Conservation (phyloP, 2,888 invertebrate genomes). For the Minunthozetes semirufus region DNA sequence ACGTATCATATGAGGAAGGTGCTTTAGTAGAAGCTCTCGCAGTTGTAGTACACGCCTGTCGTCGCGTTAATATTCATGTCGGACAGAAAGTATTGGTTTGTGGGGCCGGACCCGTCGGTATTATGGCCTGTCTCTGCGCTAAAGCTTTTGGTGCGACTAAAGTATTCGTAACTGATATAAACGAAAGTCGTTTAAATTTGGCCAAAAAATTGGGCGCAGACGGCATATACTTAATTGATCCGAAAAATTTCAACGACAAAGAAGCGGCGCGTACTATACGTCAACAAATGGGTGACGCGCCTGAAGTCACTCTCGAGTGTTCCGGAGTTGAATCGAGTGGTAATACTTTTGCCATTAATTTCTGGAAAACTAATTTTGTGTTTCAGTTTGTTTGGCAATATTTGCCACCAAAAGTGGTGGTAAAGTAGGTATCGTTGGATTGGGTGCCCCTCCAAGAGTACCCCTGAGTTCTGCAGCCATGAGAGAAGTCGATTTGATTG, state of each 20-base stretch:
- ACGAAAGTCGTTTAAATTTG: constrained; percentile 46
- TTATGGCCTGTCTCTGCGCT: constrained; percentile 45
- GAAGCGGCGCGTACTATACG: constrained; percentile 18
- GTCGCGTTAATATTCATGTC: constrained; percentile 51
- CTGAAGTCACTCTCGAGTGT: constrained; percentile 72
- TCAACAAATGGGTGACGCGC: constrained; percentile 56
- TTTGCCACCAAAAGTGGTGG: constrained; percentile 42
- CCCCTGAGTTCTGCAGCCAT: constrained; percentile 34
- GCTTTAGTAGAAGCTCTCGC: constrained; percentile 89
- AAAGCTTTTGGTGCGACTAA: constrained; percentile 45
- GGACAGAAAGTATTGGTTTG: constrained; percentile 50
- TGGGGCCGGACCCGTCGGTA: constrained; percentile 47
- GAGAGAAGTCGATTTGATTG: constrained; percentile 37
- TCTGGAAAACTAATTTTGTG: constrained; percentile 68
- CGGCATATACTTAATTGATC: constrained; percentile 45
- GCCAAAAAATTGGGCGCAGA: constrained; percentile 49
- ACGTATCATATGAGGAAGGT: constrained; percentile 85
- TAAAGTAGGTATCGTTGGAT: constrained; percentile 32
- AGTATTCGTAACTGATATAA: constrained; percentile 47
- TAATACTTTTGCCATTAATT: too few species aligned
- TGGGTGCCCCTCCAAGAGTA: constrained; percentile 28
- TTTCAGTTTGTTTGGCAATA: constrained; percentile 60
- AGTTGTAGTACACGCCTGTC: constrained; percentile 76
- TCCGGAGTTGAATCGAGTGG: constrained; percentile 75
- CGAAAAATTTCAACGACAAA: constrained; percentile 11